These are phyloP conservation scores for Anhinga anhinga DNA, from an alignment of 2,113 vertebrate species.

Conservation along the genomic window DNA sequence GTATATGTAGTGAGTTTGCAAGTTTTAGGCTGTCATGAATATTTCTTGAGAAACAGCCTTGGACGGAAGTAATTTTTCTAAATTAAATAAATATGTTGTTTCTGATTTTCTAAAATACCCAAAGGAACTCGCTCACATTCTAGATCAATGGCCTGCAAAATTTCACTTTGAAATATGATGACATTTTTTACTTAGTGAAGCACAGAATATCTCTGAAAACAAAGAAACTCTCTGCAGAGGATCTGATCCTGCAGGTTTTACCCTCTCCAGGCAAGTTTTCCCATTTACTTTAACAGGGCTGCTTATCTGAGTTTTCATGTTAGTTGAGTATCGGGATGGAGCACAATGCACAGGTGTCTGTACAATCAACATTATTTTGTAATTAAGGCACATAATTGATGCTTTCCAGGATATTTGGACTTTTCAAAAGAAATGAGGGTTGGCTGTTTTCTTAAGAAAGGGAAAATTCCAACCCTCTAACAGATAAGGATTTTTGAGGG, in stretches of 20 bases:
- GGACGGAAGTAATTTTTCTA: slow-evolving; percentile 42
- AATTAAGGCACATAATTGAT: not conserved
- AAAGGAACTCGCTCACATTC: slow-evolving; percentile 8
- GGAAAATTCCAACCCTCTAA: not conserved
- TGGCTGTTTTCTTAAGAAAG: not conserved
- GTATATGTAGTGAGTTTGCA: not conserved
- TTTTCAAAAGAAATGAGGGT: not conserved
- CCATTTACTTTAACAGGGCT: not conserved
- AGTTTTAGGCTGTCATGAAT: not conserved
- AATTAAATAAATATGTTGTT: slow-evolving; percentile 50
- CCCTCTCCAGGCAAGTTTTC: not conserved
- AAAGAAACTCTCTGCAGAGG: not conserved
- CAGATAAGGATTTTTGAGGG: not conserved
- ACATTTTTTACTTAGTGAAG: not conserved
- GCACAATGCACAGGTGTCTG: not conserved
- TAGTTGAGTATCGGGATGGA: not conserved
- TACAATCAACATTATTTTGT: not conserved
- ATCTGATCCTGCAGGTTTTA: not conserved
- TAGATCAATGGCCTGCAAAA: slow-evolving; percentile 54
- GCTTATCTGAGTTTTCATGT: not conserved
- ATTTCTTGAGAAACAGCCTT: slow-evolving; percentile 24
- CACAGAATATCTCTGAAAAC: not conserved
- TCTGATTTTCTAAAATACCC: slow-evolving; percentile 44
- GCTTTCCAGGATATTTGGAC: not conserved
- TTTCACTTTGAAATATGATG: slow-evolving; percentile 40